Conservation (phyloP, 2,113 vertebrate genomes). For the Ranitomeya imitator region DNA sequence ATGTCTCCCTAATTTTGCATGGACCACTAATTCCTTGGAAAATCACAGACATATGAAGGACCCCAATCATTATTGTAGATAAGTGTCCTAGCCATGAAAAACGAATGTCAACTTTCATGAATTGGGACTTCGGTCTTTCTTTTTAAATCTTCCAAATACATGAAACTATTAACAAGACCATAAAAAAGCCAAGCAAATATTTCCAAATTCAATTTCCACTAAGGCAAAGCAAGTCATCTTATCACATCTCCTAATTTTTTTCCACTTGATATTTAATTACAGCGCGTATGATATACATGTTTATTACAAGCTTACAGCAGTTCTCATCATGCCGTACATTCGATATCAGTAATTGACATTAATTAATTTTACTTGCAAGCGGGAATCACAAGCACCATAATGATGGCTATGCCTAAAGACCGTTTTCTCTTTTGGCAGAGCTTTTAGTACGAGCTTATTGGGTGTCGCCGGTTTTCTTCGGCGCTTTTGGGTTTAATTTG, state of each 20-base stretch:
- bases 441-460: conserved; percentile 14
- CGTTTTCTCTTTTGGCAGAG: background rate
- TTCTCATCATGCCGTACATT: conserved; percentile 22
- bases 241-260: background rate
- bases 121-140: no score
- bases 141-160: background rate
- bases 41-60: no score
- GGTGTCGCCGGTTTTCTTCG: background rate
- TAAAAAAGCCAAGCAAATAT: background rate
- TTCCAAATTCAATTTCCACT: background rate
- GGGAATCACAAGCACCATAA: background rate
- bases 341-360: conserved; percentile 31
- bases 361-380: conserved; percentile 23
- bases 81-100: no score
- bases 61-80: no score
- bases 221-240: conserved; percentile 14
- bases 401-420: background rate
- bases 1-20: no score
- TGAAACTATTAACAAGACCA: background rate
- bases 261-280: conserved; percentile 28
- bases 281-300: conserved; percentile 21
- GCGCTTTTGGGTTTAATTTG: conserved; percentile 41
- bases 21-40: no score
- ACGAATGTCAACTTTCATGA: no score
- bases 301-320: conserved; percentile 32